A percentile compares a stretch with the other conserved stretches of the same genome.
Evolutionary conservation across 2,797 vertebrate genomes (phyloP).

Genomic region (Macrochelys suwanniensis): DNA sequence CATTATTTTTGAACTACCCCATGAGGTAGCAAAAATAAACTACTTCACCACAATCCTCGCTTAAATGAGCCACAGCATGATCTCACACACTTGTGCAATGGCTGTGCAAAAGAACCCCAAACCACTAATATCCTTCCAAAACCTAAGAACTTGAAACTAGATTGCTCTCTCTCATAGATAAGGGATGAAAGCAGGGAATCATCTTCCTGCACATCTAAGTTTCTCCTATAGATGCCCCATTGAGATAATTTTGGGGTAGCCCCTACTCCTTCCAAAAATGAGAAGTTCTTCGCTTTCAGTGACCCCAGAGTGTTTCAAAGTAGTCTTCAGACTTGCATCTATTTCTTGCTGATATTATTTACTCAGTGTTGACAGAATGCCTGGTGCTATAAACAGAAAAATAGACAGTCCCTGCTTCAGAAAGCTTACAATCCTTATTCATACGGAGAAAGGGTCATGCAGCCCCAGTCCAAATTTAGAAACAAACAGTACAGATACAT

Average conservation of each 20-base stretch:
- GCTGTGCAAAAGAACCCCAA: not conserved
- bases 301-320: not conserved
- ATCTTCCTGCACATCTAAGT: not conserved
- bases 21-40: rapidly evolving
- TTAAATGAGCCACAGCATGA: not conserved
- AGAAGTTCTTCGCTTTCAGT: not conserved
- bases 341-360: not conserved
- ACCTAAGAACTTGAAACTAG: not conserved
- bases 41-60: rapidly evolving
- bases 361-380: not conserved
- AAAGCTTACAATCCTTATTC: not conserved
- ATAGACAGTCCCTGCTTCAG: not conserved
- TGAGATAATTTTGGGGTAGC: not conserved
- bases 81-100: not conserved
- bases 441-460: not conserved
- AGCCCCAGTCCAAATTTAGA: not conserved
- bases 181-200: not conserved
- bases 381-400: not conserved
- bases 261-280: not conserved
- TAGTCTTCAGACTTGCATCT: not conserved
- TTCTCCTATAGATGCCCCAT: not conserved
- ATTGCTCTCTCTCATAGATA: not conserved
- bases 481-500: not conserved
- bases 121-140: not conserved
- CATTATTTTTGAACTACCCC: not conserved